phyloP scores from a whole-genome alignment of 2,113 vertebrate species.

The Urocolius indicus region DNA sequence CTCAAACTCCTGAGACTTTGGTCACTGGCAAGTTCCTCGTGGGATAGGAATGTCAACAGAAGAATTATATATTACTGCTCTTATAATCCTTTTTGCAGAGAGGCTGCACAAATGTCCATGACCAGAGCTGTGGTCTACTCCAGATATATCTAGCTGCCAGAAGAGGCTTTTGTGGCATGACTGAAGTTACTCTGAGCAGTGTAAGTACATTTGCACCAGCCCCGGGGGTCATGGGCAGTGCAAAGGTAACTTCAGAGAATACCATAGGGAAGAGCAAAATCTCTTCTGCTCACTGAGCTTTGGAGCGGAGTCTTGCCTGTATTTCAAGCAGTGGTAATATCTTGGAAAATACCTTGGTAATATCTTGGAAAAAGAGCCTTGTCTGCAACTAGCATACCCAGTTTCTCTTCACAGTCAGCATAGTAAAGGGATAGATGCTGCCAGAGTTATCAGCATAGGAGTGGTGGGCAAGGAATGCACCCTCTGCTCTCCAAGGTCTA shows the following conservation, averaged over 20 bases:
- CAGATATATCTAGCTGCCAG: not conserved
- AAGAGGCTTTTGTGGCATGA: not conserved
- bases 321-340: not conserved
- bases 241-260: not conserved
- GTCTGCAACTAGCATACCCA: rapidly evolving
- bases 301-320: not conserved
- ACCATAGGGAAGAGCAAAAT: not conserved
- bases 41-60: not conserved
- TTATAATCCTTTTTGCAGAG: not conserved
- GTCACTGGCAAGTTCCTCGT: not conserved
- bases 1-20: not conserved
- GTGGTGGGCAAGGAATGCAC: not conserved
- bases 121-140: not conserved
- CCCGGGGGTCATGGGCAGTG: not conserved
- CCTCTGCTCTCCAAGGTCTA: not conserved
- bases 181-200: not conserved
- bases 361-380: not conserved
- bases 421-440: not conserved
- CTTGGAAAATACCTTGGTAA: not conserved
- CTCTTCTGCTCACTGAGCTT: not conserved
- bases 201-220: not conserved
- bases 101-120: not conserved
- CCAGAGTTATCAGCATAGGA: not conserved
- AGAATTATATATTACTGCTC: not conserved
- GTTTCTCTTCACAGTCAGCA: not conserved